A percentile compares a stretch with the other conserved stretches of the same genome.
phyloP scores from a whole-genome alignment of 2,113 vertebrate species.

The Blennius ocellaris region DNA sequence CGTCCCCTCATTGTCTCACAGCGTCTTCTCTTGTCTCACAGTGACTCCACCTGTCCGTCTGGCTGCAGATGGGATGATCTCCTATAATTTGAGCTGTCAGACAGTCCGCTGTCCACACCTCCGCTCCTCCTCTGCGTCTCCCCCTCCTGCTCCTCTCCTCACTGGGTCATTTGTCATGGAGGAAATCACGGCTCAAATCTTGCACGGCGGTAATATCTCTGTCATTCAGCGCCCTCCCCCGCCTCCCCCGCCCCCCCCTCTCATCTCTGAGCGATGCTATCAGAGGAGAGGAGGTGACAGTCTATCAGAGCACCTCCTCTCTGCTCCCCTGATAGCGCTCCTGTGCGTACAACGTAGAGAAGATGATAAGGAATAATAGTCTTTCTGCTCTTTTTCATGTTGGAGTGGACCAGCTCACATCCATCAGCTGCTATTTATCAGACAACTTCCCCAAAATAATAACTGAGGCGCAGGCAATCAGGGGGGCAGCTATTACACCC shows the following conservation, averaged over 20 bases:
- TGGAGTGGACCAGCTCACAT: slow-evolving; percentile 57
- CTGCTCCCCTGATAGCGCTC: slow-evolving; percentile 75
- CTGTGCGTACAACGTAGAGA: slow-evolving; percentile 69
- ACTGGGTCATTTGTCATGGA: slow-evolving; percentile 77
- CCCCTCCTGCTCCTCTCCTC: slow-evolving; percentile 39
- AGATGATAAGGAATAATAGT: slow-evolving; percentile 77
- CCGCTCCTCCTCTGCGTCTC: slow-evolving; percentile 22
- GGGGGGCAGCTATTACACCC: not conserved
- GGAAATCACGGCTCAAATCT: slow-evolving; percentile 70
- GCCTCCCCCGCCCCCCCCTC: slow-evolving; percentile 31
- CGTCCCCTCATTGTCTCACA: too few relatives aligned
- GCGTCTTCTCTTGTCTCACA: too few relatives aligned
- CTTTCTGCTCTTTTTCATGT: slow-evolving; percentile 58
- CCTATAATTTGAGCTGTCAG: slow-evolving; percentile 68
- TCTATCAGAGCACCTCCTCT: slow-evolving; percentile 73
- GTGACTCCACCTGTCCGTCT: too few relatives aligned
- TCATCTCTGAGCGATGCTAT: slow-evolving; percentile 69
- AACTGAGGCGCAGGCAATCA: slow-evolving; percentile 61
- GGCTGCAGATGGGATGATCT: slow-evolving; percentile 13
- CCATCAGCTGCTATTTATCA: slow-evolving; percentile 76
- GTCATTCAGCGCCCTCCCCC: slow-evolving; percentile 65
- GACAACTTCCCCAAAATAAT: slow-evolving; percentile 57
- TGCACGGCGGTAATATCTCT: slow-evolving; percentile 67
- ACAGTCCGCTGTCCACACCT: slow-evolving; percentile 38
- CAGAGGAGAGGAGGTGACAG: slow-evolving; percentile 69